A percentile compares a stretch with the other conserved stretches of the same genome.
phyloP scores from a whole-genome alignment of 2,888 invertebrate species.

The Eupithecia inturbata region DNA sequence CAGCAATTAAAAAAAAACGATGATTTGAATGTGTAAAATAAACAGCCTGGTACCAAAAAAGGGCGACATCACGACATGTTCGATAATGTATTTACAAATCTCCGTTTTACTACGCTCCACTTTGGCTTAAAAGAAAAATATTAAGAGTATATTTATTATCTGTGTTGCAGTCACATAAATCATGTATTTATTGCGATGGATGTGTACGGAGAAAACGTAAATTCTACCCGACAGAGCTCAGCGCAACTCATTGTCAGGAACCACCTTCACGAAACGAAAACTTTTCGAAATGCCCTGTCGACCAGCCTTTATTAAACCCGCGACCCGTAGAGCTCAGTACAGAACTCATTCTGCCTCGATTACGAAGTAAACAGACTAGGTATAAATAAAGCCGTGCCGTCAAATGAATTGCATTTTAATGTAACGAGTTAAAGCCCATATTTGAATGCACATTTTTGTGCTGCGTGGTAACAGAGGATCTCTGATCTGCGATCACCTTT shows the following conservation, averaged over 20 bases:
- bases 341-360: slow-evolving; percentile 19
- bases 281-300: slow-evolving; percentile 77
- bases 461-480: no score
- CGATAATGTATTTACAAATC: not conserved
- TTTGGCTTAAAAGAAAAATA: not conserved
- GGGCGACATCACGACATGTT: not conserved
- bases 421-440: no score
- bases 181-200: not conserved
- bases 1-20: slow-evolving; percentile 19
- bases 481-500: no score
- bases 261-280: slow-evolving; percentile 80
- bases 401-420: no score
- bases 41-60: not conserved
- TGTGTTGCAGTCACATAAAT: not conserved
- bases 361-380: slow-evolving; percentile 20
- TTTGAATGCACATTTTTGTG: no score
- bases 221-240: slow-evolving; percentile 65
- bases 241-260: slow-evolving; percentile 72
- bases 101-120: not conserved
- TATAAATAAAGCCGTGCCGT: slow-evolving; percentile 1
- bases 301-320: slow-evolving; percentile 78
- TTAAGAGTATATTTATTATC: not conserved
- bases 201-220: slow-evolving; percentile 41
- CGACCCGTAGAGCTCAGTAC: slow-evolving; percentile 70
- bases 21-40: not conserved